A percentile compares a stretch with the other conserved stretches of the same genome.
Conservation (phyloP, 30 jellyfish, hydroid and myxozoan genomes). For the Aurelia aurita complex sp. Pacific region DNA sequence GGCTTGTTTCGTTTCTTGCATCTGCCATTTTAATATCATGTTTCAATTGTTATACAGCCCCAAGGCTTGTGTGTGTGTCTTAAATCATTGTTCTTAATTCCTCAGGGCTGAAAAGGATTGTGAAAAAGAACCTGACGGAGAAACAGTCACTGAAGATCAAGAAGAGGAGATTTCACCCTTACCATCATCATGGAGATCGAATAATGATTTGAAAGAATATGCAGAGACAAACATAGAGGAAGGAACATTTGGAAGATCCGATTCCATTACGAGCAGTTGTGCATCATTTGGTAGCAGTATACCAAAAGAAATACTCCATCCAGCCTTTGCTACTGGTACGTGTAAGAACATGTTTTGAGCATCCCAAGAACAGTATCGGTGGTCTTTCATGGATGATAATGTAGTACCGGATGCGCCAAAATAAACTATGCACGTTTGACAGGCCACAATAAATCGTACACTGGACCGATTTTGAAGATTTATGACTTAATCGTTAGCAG, state of each 20-base stretch:
- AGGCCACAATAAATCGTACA: too few relatives aligned
- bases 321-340: constrained; percentile 69
- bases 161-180: constrained; percentile 11
- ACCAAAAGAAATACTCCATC: constrained; percentile 65
- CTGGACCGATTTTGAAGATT: too few relatives aligned
- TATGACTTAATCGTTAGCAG: too few relatives aligned
- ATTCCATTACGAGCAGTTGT: constrained; percentile 6
- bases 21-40: too few relatives aligned
- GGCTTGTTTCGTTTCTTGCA: too few relatives aligned
- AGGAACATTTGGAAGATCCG: not conserved
- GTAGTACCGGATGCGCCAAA: too few relatives aligned
- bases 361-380: too few relatives aligned
- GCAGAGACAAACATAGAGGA: constrained; percentile 16
- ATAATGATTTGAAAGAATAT: constrained; percentile 10
- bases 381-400: too few relatives aligned
- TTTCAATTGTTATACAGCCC: too few relatives aligned
- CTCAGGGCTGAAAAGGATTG: constrained; percentile 67
- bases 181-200: constrained; percentile 46
- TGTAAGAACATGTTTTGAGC: too few relatives aligned
- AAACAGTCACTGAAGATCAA: not conserved
- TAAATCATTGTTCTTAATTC: not conserved
- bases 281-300: constrained; percentile 44
- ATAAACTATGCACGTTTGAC: too few relatives aligned
- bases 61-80: too few relatives aligned
- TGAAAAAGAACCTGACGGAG: constrained; percentile 34